Evolutionary conservation across 2,113 vertebrate genomes (phyloP), one percentile per base, ranked within the genome.

Genomic region (Zosterops japonicus): DNA sequence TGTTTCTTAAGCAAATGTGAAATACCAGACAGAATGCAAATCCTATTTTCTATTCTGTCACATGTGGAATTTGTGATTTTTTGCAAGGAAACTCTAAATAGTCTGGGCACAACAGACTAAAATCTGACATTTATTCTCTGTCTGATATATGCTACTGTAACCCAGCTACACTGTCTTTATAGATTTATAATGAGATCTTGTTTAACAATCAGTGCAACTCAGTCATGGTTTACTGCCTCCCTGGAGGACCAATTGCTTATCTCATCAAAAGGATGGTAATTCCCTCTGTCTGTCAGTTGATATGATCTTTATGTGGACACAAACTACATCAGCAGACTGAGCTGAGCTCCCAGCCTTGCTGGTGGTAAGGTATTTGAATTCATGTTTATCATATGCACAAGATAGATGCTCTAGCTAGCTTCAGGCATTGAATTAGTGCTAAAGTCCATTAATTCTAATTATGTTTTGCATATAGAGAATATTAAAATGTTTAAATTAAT

Each of bases 401-500:
- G 91, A 94, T 92, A 72, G 89, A 96, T 83, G 22, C 56, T 41
- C 14, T 89, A 89, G 52, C 22, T 97, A 52, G n/a, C 96, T 96
- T 96, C 77, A 88, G 92, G 91, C 53, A 92, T 12, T 59, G 68
- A 82, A 93, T 96, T 96, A 95, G 44, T 71, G 92, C 52, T 91
- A 72, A 96, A 84, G 86, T 89, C 68, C 77, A 93, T 89, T 97
- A 80, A 96, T 95, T 97, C 72, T 96, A 97, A 96, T 94, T 97
- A 96, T 61, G 92, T 75, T 95, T 97, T 96, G 83, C 94, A 87
- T 97, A 90, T 49, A 95, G 72, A 96, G 83, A 78, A 97, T 87
- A 95, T 95, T 96, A 96, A 96, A 89, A 94, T 96, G 57, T 95
- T 97, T 97, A 97, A 84, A 93, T 96, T 97, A 94, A 94, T 96